These are phyloP conservation scores for Sericinus montela DNA, from an alignment of 2,888 invertebrate genomes.

Conservation along the genomic window DNA sequence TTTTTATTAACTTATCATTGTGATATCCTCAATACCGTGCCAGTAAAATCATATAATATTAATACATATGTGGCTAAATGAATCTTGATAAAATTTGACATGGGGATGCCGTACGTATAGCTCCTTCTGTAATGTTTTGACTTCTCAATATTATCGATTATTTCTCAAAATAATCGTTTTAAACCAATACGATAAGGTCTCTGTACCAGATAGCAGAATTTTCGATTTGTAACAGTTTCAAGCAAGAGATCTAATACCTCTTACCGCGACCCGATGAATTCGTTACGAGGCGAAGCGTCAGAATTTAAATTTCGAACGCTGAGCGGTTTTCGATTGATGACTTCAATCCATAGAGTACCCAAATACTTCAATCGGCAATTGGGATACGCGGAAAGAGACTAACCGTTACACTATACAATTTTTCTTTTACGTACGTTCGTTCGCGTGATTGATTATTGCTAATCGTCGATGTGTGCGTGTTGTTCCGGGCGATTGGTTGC, in stretches of 20 bases:
- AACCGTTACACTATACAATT: slow-evolving; percentile 13
- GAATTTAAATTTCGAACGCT: slow-evolving; percentile 24
- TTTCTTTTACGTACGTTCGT: slow-evolving; percentile 20
- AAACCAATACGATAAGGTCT: slow-evolving; percentile 8
- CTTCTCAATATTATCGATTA: too few relatives aligned
- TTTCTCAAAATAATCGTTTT: slow-evolving; percentile 23
- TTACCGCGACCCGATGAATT: neutral
- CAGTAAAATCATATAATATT: too few relatives aligned
- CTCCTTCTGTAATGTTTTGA: too few relatives aligned
- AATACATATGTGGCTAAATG: too few relatives aligned
- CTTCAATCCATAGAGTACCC: neutral
- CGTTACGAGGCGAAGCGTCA: slow-evolving; percentile 20
- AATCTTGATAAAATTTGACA: too few relatives aligned
- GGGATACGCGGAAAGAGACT: slow-evolving; percentile 15
- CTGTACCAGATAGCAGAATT: neutral
- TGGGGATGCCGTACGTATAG: too few relatives aligned
- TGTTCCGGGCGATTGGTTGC: slow-evolving; percentile 49
- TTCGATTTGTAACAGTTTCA: neutral
- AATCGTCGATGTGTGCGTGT: slow-evolving; percentile 38
- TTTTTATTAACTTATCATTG: too few relatives aligned
- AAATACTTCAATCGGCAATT: too few relatives aligned
- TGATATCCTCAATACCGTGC: too few relatives aligned
- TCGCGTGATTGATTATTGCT: slow-evolving; percentile 48
- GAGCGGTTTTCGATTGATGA: slow-evolving; percentile 8
- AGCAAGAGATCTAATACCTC: neutral